A percentile compares a stretch with the other conserved stretches of the same genome.
Conservation (phyloP, 2,797 vertebrate species). For the Platalea minor region DNA sequence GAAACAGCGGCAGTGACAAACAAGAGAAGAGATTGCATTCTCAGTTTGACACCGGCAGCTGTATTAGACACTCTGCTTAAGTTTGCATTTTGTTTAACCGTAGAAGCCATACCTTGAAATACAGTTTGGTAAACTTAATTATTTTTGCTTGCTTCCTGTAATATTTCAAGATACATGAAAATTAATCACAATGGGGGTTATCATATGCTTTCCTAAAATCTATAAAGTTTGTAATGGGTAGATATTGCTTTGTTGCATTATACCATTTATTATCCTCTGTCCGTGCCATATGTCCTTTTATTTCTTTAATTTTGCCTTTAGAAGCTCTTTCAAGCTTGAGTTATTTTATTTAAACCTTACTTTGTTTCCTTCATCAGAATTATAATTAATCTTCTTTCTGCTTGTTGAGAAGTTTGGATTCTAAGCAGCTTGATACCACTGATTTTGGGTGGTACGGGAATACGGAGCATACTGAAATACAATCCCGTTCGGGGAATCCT, state of each 20-base stretch:
- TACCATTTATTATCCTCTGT: background rate
- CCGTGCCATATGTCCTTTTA: background rate
- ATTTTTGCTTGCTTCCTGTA: slow-evolving; percentile 29
- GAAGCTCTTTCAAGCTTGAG: background rate
- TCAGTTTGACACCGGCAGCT: slow-evolving; percentile 22
- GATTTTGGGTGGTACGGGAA: background rate
- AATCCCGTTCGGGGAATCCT: too few species aligned
- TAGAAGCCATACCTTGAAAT: slow-evolving; percentile 24
- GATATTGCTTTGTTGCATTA: background rate
- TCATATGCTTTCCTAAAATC: slow-evolving; percentile 7
- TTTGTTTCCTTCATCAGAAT: background rate
- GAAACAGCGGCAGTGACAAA: slow-evolving; percentile 20
- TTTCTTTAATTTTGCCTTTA: slow-evolving; percentile 7
- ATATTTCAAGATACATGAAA: slow-evolving; percentile 14
- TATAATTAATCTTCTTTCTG: background rate
- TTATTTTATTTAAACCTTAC: background rate
- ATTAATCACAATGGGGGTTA: slow-evolving; percentile 8
- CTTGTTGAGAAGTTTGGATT: background rate
- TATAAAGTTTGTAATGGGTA: background rate
- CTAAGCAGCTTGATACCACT: background rate
- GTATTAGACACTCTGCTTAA: slow-evolving; percentile 9
- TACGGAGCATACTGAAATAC: background rate
- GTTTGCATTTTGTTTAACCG: slow-evolving; percentile 16
- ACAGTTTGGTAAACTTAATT: slow-evolving; percentile 37
- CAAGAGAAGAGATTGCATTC: slow-evolving; percentile 32